A percentile compares a stretch with the other conserved stretches of the same genome.
phyloP scores from a whole-genome alignment of 2,113 vertebrate species.

The Sceloporus tristichus region DNA sequence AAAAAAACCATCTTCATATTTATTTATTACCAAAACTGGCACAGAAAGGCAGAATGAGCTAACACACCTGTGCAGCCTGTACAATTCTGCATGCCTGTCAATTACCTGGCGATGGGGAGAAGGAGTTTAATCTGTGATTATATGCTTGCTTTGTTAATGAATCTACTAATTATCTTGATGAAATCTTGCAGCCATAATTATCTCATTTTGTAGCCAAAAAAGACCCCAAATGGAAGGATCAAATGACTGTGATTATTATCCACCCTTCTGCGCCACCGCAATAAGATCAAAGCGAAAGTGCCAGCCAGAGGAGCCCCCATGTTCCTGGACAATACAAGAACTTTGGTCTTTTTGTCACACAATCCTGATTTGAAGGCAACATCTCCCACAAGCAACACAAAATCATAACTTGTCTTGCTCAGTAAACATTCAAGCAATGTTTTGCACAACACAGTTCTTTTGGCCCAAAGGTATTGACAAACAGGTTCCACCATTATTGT shows the following conservation, averaged over 20 bases:
- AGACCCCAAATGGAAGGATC: conserved; percentile 9
- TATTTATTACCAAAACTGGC: not conserved
- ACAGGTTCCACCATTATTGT: not conserved
- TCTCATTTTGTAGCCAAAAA: conserved; percentile 22
- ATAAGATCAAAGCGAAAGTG: conserved; percentile 10
- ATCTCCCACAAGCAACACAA: fast-evolving
- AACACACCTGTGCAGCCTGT: not conserved
- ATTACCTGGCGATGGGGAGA: not conserved
- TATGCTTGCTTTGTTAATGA: conserved; percentile 1
- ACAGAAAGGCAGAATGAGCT: not conserved
- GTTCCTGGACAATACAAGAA: not conserved
- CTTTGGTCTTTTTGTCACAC: not conserved
- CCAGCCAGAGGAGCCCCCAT: not conserved
- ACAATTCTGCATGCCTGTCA: conserved; percentile 2
- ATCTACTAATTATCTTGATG: conserved; percentile 36
- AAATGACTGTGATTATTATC: conserved; percentile 21
- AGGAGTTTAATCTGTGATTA: conserved; percentile 22
- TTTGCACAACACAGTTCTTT: fast-evolving
- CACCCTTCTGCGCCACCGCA: not conserved
- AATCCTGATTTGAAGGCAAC: fast-evolving
- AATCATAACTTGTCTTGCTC: not conserved
- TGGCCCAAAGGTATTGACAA: fast-evolving
- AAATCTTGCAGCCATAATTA: conserved; percentile 6
- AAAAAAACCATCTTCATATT: not conserved
- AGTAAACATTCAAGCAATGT: not conserved